phyloP scores from a whole-genome alignment of 2,888 invertebrate species.

The Caenorhabditis panamensis region DNA sequence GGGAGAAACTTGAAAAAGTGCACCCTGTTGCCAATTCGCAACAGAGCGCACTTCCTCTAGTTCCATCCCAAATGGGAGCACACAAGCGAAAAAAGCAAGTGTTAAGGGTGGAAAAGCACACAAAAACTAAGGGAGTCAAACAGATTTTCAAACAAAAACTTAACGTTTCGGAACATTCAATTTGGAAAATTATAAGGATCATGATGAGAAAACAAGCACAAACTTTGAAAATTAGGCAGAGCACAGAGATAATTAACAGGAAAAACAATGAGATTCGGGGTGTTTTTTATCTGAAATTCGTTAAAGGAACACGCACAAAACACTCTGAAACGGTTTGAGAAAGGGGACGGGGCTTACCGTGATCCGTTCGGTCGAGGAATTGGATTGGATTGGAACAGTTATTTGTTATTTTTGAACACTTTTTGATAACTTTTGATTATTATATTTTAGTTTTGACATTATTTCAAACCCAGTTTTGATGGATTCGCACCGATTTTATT shows the following conservation, averaged over 20 bases:
- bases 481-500: conserved; percentile 8
- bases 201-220: neutral
- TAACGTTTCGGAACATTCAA: neutral
- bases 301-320: no score
- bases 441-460: neutral
- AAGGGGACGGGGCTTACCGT: conserved; percentile 4
- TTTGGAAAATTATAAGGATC: neutral
- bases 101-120: neutral
- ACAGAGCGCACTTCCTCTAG: no score
- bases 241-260: neutral
- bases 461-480: neutral
- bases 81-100: conserved; percentile 7
- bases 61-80: no score
- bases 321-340: no score
- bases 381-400: conserved; percentile 25
- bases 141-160: neutral
- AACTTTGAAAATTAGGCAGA: neutral
- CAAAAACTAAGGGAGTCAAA: neutral
- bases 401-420: conserved; percentile 7
- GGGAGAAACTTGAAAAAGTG: no score
- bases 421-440: neutral
- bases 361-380: neutral
- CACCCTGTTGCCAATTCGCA: neutral
- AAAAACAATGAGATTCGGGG: no score
- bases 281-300: no score